Conservation (phyloP, 2,113 vertebrate genomes). For the Rhineura floridana region DNA sequence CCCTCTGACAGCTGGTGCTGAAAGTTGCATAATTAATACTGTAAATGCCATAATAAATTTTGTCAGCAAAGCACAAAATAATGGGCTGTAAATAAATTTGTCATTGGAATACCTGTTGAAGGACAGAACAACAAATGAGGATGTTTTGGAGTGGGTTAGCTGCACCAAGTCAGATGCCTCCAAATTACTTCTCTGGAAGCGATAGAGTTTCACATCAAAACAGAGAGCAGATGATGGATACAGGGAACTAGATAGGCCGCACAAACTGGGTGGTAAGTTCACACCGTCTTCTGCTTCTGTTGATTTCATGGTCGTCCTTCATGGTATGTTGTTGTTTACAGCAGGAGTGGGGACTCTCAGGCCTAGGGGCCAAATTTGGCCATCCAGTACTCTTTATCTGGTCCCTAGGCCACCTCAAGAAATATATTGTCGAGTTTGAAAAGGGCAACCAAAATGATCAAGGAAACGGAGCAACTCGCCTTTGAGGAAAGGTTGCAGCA, state of each 20-base stretch:
- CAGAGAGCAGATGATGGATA: neutral
- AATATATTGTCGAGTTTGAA: too few species aligned
- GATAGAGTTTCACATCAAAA: neutral
- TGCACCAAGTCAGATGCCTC: neutral
- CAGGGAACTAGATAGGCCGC: neutral
- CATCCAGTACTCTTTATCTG: too few species aligned
- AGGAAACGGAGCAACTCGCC: too few species aligned
- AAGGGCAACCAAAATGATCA: too few species aligned
- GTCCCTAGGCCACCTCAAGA: too few species aligned
- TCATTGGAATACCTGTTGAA: neutral
- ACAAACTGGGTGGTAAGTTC: slow-evolving; percentile 5
- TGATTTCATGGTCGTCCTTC: neutral
- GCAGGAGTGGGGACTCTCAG: too few species aligned
- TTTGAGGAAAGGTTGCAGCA: too few species aligned
- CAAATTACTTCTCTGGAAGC: neutral
- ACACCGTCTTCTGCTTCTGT: neutral
- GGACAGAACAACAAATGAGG: neutral
- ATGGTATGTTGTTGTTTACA: too few species aligned
- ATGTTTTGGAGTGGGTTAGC: neutral
- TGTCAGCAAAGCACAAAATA: neutral
- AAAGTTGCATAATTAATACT: neutral
- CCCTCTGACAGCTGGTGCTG: neutral
- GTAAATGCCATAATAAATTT: slow-evolving; percentile 18
- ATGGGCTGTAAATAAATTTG: neutral
- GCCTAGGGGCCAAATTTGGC: too few species aligned